Percentiles rank a stretch among this genome's conserved stretches.
These are phyloP conservation scores for Artemia sinica DNA, from an alignment of 2,888 invertebrate species.

Conservation along the genomic window DNA sequence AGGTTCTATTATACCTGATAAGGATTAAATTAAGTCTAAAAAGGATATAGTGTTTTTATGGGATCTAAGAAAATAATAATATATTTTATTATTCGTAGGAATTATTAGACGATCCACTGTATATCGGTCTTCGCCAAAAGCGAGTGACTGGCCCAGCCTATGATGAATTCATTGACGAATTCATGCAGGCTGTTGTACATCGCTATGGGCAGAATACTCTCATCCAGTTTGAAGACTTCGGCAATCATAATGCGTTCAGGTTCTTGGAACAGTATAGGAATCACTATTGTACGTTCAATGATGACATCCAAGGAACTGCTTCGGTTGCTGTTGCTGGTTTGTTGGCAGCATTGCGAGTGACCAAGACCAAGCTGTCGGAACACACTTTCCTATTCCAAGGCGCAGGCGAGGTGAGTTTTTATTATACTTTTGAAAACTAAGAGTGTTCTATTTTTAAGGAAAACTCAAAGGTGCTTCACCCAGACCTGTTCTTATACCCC, in stretches of 20 bases:
- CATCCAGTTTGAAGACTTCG: slow-evolving; percentile 95
- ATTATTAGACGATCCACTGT: slow-evolving; percentile 76
- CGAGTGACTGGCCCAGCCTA: slow-evolving; percentile 67
- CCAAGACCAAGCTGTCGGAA: slow-evolving; percentile 60
- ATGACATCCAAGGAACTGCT: slow-evolving; percentile 96
- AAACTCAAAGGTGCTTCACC: too few relatives aligned
- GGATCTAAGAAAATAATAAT: too few relatives aligned
- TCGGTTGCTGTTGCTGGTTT: slow-evolving; percentile 88
- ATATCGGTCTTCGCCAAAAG: slow-evolving; percentile 75
- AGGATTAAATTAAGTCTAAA: too few relatives aligned
- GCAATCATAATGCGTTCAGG: slow-evolving; percentile 87
- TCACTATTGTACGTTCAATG: slow-evolving; percentile 87
- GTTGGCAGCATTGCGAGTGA: slow-evolving; percentile 64
- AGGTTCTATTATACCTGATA: too few relatives aligned
- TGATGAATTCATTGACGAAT: slow-evolving; percentile 88
- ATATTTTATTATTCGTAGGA: slow-evolving; percentile 29
- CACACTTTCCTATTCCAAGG: slow-evolving; percentile 85
- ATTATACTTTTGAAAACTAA: too few relatives aligned
- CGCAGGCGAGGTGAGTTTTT: slow-evolving; percentile 63
- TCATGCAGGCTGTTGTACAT: slow-evolving; percentile 75
- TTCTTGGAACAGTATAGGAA: slow-evolving; percentile 74
- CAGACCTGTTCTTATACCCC: too few relatives aligned
- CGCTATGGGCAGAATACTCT: slow-evolving; percentile 69
- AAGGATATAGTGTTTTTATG: too few relatives aligned
- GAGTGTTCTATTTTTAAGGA: too few relatives aligned